Conservation (phyloP, 2,888 invertebrate species). For the Drosophila formosana region DNA sequence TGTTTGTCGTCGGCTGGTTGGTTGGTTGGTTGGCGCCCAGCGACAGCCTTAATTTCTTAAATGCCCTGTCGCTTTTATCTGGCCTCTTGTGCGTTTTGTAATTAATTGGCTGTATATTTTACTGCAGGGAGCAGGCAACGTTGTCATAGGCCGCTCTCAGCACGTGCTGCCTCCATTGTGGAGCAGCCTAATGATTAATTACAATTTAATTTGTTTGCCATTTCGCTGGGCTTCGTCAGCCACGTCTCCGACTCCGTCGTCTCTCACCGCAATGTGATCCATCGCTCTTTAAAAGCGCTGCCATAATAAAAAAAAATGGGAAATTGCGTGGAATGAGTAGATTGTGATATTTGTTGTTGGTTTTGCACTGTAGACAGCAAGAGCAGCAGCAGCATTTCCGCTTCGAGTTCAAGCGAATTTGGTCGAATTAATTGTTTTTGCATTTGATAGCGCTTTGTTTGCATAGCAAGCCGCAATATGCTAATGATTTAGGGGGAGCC, state of each 20-base stretch:
- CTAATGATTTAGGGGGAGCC: conserved; percentile 49
- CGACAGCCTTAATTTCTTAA: conserved; percentile 59
- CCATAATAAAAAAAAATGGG: neutral
- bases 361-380: conserved; percentile 17
- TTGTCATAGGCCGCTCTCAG: conserved; percentile 63
- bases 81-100: conserved; percentile 69
- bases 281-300: conserved; percentile 5
- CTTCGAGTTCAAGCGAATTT: conserved; percentile 27
- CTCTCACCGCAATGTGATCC: conserved; percentile 24
- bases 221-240: conserved; percentile 41
- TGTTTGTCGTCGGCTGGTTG: no score
- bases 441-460: conserved; percentile 50
- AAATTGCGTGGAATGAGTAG: conserved; percentile 4
- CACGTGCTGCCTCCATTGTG: conserved; percentile 56
- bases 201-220: conserved; percentile 78
- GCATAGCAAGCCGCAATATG: conserved; percentile 54
- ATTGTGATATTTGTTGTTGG: conserved; percentile 10
- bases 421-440: conserved; percentile 59
- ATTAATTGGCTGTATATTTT: conserved; percentile 70
- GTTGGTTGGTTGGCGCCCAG: conserved; percentile 33
- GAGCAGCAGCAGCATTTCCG: conserved; percentile 9
- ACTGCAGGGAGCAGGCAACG: conserved; percentile 38
- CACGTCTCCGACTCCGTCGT: conserved; percentile 7
- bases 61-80: conserved; percentile 60
- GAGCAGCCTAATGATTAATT: conserved; percentile 73